phyloP scores from a whole-genome alignment of 2,113 vertebrate genomes.

The Camelus dromedarius region DNA sequence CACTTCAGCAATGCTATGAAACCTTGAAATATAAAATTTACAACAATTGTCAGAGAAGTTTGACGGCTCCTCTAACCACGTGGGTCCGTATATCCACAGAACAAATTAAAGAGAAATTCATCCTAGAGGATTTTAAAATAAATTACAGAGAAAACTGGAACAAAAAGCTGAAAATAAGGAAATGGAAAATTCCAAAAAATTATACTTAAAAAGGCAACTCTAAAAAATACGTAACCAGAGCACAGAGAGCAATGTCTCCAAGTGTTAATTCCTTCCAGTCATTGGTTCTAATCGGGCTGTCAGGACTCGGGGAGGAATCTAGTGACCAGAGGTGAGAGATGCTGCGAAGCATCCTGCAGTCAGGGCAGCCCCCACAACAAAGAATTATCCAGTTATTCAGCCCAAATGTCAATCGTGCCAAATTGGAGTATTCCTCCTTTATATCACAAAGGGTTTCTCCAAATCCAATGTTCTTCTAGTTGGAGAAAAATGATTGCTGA shows the following conservation, averaged over 20 bases:
- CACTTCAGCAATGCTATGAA: conserved; percentile 57
- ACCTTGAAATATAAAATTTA: conserved; percentile 48
- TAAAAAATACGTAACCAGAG: not conserved
- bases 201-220: not conserved
- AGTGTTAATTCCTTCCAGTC: not conserved
- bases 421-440: not conserved
- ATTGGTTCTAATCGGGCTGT: not conserved
- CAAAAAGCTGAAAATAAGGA: not conserved
- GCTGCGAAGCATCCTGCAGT: not conserved
- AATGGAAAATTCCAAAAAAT: not conserved
- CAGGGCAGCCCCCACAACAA: not conserved
- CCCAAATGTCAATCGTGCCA: not conserved
- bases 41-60: conserved; percentile 28
- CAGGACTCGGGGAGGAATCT: not conserved
- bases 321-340: not conserved
- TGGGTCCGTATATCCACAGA: not conserved
- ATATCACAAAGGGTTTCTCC: not conserved
- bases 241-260: not conserved
- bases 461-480: not conserved
- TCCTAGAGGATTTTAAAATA: conserved; percentile 30
- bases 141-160: conserved; percentile 54
- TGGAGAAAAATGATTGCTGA: not conserved
- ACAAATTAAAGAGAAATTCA: conserved; percentile 63
- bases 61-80: not conserved
- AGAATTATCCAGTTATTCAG: not conserved